Conservation (phyloP, 2,113 vertebrate genomes). For the Heliornis fulica region DNA sequence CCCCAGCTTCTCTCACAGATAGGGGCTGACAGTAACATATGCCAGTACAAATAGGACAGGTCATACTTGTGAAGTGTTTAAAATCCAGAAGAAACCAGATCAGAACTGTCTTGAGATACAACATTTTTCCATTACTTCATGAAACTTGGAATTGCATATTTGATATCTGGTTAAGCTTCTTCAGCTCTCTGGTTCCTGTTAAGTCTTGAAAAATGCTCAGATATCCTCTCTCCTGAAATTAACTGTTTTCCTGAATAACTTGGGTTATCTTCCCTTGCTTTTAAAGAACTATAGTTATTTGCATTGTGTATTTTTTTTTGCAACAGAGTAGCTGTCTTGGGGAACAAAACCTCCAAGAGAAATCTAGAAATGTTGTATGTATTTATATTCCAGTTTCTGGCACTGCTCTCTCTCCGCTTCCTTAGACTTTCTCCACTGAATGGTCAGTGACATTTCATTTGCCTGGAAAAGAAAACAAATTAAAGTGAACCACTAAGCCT, state of each 20-base stretch:
- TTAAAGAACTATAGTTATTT: no score
- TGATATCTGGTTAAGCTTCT: not conserved
- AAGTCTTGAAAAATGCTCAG: not conserved
- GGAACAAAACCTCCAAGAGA: not conserved
- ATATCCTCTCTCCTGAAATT: not conserved
- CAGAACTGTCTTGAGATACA: not conserved
- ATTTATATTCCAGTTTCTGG: slow-evolving; percentile 27
- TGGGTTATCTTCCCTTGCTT: not conserved
- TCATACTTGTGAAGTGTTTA: not conserved
- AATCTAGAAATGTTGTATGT: not conserved
- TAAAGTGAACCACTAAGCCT: slow-evolving; percentile 21
- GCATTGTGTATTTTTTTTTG: not conserved
- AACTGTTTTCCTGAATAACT: not conserved
- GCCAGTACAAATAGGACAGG: not conserved
- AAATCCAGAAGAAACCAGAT: not conserved
- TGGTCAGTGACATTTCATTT: slow-evolving; percentile 32
- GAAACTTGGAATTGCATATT: not conserved
- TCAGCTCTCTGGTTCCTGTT: not conserved
- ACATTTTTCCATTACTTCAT: not conserved
- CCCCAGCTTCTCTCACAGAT: not conserved
- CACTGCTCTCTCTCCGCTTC: not conserved
- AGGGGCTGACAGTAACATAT: not conserved
- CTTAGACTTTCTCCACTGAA: not conserved
- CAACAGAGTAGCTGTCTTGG: not conserved
- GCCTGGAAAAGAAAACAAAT: slow-evolving; percentile 43